Percentiles rank a stretch among this genome's conserved stretches.
Evolutionary conservation across 2,797 vertebrate species (phyloP).

Genomic region (Cryptoprocta ferox): DNA sequence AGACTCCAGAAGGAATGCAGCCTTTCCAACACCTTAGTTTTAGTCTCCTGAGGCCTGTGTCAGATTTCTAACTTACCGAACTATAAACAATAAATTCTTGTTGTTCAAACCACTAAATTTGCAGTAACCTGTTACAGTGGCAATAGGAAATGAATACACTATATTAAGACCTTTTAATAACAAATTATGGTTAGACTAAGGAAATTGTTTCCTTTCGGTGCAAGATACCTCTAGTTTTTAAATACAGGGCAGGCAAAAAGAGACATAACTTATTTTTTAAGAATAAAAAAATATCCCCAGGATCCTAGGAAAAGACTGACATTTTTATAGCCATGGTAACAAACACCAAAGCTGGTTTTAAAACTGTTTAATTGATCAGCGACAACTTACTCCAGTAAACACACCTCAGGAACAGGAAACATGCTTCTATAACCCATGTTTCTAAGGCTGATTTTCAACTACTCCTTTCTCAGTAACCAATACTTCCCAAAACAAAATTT

Average conservation of each 20-base stretch:
- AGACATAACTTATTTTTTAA: not conserved
- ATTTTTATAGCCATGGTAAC: not conserved
- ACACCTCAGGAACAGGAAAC: not conserved
- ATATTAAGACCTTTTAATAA: not conserved
- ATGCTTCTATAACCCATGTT: not conserved
- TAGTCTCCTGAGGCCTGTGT: not conserved
- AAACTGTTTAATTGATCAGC: not conserved
- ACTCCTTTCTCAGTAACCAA: not conserved
- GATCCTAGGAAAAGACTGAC: not conserved
- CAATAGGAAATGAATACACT: not conserved
- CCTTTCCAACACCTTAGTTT: not conserved
- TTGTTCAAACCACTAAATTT: not conserved
- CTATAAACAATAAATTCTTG: not conserved
- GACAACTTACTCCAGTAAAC: not conserved
- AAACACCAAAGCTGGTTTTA: not conserved
- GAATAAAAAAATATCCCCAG: not conserved
- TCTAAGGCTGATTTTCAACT: not conserved
- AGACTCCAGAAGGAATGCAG: not conserved
- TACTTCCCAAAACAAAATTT: not conserved
- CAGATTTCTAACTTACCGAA: not conserved
- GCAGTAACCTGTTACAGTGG: not conserved
- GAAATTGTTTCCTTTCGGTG: not conserved
- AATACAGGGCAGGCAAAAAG: not conserved
- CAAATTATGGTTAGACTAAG: not conserved
- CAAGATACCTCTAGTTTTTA: not conserved